Evolutionary conservation across 2,113 vertebrate genomes (phyloP).

Genomic region (Hippocampus guttulatus): DNA sequence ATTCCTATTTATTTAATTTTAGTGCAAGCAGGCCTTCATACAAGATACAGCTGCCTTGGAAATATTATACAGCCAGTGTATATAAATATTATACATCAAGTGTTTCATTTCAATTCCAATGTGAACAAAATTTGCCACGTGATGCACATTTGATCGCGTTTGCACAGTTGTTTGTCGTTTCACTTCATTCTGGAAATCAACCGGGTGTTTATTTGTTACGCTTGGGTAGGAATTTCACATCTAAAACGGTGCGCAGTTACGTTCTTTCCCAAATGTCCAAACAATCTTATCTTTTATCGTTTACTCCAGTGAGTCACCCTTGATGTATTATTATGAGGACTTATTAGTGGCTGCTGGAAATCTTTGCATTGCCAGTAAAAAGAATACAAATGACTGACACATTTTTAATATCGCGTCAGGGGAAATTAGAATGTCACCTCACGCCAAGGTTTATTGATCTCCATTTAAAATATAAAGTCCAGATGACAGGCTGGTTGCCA

Average conservation of each 20-base stretch:
- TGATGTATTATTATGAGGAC: neutral
- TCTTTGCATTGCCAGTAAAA: neutral
- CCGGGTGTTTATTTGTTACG: neutral
- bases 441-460: slow-evolving; percentile 20
- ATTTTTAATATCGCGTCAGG: neutral
- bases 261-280: neutral
- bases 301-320: neutral
- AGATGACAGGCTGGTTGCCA: slow-evolving; percentile 48
- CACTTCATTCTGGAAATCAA: too few species aligned
- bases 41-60: too few species aligned
- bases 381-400: neutral
- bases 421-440: slow-evolving; percentile 15
- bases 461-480: slow-evolving; percentile 26
- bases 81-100: too few species aligned
- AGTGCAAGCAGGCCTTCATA: neutral
- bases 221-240: neutral
- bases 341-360: neutral
- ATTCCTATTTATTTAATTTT: neutral
- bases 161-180: neutral
- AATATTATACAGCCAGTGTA: too few species aligned
- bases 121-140: neutral
- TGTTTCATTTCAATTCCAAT: neutral
- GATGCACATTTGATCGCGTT: neutral
- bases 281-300: neutral
- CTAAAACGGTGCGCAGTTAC: neutral